These are phyloP conservation scores for Leptinotarsa tumamoca DNA, from an alignment of 2,888 invertebrate species.

Conservation along the genomic window DNA sequence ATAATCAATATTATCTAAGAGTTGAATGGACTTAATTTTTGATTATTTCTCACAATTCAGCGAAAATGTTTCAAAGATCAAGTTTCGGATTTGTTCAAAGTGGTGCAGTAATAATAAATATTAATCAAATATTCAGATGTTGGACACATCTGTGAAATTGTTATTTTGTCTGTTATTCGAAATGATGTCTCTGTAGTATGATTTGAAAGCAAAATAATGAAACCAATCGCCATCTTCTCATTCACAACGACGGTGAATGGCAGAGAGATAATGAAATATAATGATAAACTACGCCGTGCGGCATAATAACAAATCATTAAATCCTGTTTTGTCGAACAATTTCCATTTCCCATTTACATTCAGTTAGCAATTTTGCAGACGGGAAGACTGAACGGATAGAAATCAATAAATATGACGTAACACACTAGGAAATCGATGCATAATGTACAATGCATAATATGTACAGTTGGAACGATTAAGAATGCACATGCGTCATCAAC, in stretches of 20 bases:
- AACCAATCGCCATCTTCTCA: neutral
- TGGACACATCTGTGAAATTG: too few relatives aligned
- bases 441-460: neutral
- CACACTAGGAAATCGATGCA: neutral
- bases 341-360: neutral
- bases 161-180: too few relatives aligned
- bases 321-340: conserved; percentile 2
- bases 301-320: neutral
- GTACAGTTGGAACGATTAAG: neutral
- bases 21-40: neutral
- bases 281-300: neutral
- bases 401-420: conserved; percentile 17
- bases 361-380: neutral
- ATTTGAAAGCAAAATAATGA: neutral
- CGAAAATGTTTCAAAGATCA: neutral
- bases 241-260: neutral
- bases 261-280: neutral
- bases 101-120: neutral
- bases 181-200: too few relatives aligned
- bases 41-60: neutral
- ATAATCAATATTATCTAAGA: neutral
- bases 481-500: too few relatives aligned
- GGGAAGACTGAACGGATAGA: neutral
- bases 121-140: too few relatives aligned
- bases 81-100: neutral